Conservation (phyloP, 2,797 vertebrate species). For the Falco novaeseelandiae region DNA sequence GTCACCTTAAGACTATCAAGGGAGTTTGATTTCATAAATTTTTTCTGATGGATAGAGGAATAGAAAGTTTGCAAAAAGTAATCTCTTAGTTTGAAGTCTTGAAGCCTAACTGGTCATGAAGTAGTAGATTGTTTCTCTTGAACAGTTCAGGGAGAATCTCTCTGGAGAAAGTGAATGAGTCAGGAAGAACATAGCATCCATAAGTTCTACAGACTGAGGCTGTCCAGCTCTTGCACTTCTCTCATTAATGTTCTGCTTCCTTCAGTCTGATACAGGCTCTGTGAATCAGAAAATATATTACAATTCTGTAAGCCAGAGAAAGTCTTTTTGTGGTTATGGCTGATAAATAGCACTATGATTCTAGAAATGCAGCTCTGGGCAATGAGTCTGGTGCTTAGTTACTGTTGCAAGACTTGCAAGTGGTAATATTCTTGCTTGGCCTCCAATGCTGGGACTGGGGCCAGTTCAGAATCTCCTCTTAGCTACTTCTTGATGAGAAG, state of each 20-base stretch:
- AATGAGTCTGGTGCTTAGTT: background rate
- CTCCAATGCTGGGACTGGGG: background rate
- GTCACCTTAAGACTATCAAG: slow-evolving; percentile 84
- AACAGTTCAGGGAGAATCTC: background rate
- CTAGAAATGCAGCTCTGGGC: background rate
- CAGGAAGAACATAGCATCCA: background rate
- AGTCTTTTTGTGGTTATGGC: background rate
- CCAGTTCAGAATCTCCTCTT: background rate
- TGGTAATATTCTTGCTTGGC: background rate
- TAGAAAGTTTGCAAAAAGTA: background rate
- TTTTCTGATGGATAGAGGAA: slow-evolving; percentile 40
- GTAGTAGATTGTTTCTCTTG: background rate
- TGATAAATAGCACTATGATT: background rate
- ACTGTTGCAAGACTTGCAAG: background rate
- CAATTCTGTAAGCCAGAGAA: background rate
- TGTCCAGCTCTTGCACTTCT: background rate
- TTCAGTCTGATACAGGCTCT: background rate
- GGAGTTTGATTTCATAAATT: slow-evolving; percentile 81
- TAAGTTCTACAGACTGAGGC: background rate
- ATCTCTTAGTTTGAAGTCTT: background rate
- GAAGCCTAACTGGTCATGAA: background rate
- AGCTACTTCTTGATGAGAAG: background rate
- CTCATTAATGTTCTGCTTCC: background rate
- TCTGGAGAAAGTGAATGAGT: background rate
- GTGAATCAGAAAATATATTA: background rate